A percentile compares a stretch with the other conserved stretches of the same genome.
These are phyloP conservation scores for Mesorhabditis sp. DNA, from an alignment of 2,888 invertebrate genomes.

Conservation along the genomic window DNA sequence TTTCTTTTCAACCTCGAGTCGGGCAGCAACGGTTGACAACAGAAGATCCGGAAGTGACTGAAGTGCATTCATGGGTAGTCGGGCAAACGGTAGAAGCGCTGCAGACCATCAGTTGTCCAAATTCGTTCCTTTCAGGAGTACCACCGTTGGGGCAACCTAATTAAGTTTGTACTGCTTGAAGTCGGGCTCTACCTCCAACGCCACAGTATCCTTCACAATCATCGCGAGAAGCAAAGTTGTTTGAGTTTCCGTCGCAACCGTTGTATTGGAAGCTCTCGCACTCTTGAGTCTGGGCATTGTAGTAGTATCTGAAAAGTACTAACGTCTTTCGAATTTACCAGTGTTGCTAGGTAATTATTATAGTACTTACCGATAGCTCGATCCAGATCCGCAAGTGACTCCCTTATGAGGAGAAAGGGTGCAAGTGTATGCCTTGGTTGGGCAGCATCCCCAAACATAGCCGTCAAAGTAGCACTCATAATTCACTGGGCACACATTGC, in stretches of 20 bases:
- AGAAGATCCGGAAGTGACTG: slow-evolving; percentile 46
- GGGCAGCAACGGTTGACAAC: slow-evolving; percentile 50
- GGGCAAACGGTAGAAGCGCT: slow-evolving; percentile 41
- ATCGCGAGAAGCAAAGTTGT: slow-evolving; percentile 54
- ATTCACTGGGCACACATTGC: slow-evolving; percentile 47
- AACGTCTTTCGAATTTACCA: slow-evolving; percentile 12
- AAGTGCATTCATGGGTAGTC: slow-evolving; percentile 54
- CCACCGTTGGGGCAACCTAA: slow-evolving; percentile 53
- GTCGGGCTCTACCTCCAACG: slow-evolving; percentile 20
- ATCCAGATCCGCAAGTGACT: slow-evolving; percentile 54
- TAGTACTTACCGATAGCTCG: slow-evolving; percentile 44
- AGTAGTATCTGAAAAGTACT: slow-evolving; percentile 36
- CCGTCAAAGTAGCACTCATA: slow-evolving; percentile 54
- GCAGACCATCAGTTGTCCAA: slow-evolving; percentile 54
- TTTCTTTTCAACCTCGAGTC: slow-evolving; percentile 16
- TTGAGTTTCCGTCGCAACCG: slow-evolving; percentile 56
- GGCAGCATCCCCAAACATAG: slow-evolving; percentile 57
- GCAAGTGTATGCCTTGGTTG: slow-evolving; percentile 56
- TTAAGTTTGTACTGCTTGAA: not conserved
- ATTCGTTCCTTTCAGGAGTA: slow-evolving; percentile 52
- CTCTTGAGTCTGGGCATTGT: slow-evolving; percentile 53
- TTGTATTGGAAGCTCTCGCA: slow-evolving; percentile 51
- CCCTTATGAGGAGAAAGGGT: slow-evolving; percentile 53
- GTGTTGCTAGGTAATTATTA: slow-evolving; percentile 38
- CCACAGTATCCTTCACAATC: slow-evolving; percentile 48